Base-by-base conservation (phyloP, 1,140 invertebrate species). In the Neuroterus valhalla region DNA sequence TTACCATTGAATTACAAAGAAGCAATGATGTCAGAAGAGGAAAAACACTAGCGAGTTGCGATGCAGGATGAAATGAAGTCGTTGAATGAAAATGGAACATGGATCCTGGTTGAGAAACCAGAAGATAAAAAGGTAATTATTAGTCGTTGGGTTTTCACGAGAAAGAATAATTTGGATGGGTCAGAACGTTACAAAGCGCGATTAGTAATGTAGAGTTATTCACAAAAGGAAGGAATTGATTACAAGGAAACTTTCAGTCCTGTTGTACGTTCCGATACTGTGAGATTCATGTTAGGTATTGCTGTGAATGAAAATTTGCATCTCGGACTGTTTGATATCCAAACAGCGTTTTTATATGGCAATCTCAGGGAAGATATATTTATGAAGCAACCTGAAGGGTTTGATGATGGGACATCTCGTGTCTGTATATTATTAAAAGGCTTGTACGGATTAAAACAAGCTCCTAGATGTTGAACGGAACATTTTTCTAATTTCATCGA, bases 391-490 rank as follows among this genome's bases (percentile, higher is more conserved):
- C 44, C 68, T 50, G 44, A 69, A 17, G 68, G 68, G 10, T 69
- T 69, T 48, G 21, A 69, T 4, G 45, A 69, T 26, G 44, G 44
- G 4, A 46, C 68, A 69, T 43, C 10, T 6, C 46, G 23, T 23
- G 68, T 81, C 68, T 86, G 75, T 21, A 78, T 68, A 46, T 46
- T 90, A 8, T 83, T 81, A 44, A 89, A 86, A 77, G 81, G 82
- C 11, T 26, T 91, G 6, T 90, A 90, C 79, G 88, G 85, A 3
- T 70, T 91, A 8, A 88, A 89, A 72, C 89, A 91, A 72, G 82
- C 86, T n/a, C 83, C 86, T 21, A 74, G 72, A 66, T 80, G 52
- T 31, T 75, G 71, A 72, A 76, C 73, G n/a, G n/a, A n/a, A n/a
- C n/a, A n/a, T n/a, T n/a, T n/a, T n/a, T n/a, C n/a, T n/a, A n/a